phyloP scores from a whole-genome alignment of 2,888 invertebrate species.

The Mechanitis mazaeus region DNA sequence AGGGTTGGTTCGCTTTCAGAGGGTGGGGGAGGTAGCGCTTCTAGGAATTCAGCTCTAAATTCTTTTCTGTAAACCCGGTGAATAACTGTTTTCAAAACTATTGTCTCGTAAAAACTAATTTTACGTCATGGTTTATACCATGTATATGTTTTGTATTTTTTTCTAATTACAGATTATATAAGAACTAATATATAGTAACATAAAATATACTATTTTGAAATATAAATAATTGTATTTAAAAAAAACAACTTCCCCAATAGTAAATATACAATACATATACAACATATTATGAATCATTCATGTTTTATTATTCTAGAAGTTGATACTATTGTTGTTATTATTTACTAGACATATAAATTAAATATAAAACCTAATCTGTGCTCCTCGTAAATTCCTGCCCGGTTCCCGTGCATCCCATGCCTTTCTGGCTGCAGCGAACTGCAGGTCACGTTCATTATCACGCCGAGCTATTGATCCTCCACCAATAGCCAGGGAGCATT shows the following conservation, averaged over 20 bases:
- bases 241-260: no score
- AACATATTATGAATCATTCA: no score
- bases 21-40: constrained; percentile 37
- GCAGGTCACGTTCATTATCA: constrained; percentile 51
- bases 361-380: constrained; percentile 45
- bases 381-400: constrained; percentile 52
- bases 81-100: constrained; percentile 10
- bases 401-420: constrained; percentile 51
- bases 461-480: constrained; percentile 45
- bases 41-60: constrained; percentile 54
- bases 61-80: constrained; percentile 43
- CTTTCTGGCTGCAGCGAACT: constrained; percentile 42
- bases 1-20: constrained; percentile 34
- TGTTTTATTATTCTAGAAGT: neutral
- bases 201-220: no score
- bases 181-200: neutral
- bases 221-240: no score
- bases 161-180: neutral
- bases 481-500: constrained; percentile 46
- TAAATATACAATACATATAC: no score
- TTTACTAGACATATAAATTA: no score
- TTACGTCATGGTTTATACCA: neutral
- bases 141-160: neutral
- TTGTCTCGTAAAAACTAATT: constrained; percentile 9
- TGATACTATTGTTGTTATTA: neutral